Evolutionary conservation across 2,113 vertebrate genomes (phyloP), one percentile per base, ranked within the genome.

Genomic region (Embiotoca jacksoni): DNA sequence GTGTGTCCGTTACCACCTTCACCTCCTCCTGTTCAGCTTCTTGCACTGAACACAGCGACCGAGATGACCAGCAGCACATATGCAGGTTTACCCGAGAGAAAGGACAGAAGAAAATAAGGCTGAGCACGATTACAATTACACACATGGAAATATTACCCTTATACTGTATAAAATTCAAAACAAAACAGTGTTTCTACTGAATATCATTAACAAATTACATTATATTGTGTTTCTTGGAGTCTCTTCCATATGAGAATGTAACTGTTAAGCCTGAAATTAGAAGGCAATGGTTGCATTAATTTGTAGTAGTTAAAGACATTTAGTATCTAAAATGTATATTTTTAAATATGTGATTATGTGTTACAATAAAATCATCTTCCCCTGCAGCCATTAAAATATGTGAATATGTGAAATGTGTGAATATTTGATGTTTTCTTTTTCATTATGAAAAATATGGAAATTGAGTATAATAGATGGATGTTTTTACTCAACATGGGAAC

Each of bases 11-110:
- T 85, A 92, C 88, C 91, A 94, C 94, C 90, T 96, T 96, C 86
- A 92, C 93, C 93, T 97, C 96, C 78, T 98, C 96, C 79, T 95
- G 96, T 84, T 99, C 97, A 23, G 96, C 93, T 93, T 99, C 98
- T 93, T 98, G 97, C 90, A 97, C 98, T 99, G 75, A 82, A 92
- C 52, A 83, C 84, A 89, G 75, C 16, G 79, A 66, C 36, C 64
- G 47, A 84, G 16, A 88, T 4, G 78, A 80, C 1, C 36, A 74
- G 49, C 64, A 64, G 62, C 55, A 61, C 46, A 74, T 23, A 23
- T 5, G n/a, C 7, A 54, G 33, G 41, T 11, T 23, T 44, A 11
- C 13, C 10, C 9, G 41, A 2, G 41, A 44, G 41, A 2, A 56
- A 39, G 66, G 72, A 73, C 8, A 86, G 73, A 85, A 75, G 5